These are phyloP conservation scores for Anabacerthia variegaticeps DNA, from an alignment of 2,797 vertebrate species.

Conservation along the genomic window DNA sequence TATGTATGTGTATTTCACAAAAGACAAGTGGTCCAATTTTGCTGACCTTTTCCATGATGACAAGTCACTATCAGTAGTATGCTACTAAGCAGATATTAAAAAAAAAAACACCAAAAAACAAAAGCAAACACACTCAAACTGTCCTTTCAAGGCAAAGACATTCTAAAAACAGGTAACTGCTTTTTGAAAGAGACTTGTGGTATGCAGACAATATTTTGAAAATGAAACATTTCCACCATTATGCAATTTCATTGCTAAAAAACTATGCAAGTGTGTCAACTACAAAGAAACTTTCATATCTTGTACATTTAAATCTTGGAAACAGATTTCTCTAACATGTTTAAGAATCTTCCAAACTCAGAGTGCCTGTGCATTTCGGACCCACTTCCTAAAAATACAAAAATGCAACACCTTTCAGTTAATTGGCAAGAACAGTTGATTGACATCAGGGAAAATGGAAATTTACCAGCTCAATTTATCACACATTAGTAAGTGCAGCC, in stretches of 20 bases:
- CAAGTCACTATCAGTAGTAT: background rate
- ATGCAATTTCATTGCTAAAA: background rate
- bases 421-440: background rate
- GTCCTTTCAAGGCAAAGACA: background rate
- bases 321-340: background rate
- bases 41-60: background rate
- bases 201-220: background rate
- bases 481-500: background rate
- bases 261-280: background rate
- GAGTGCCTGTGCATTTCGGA: background rate
- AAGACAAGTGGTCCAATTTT: background rate
- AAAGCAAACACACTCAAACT: background rate
- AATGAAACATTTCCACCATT: background rate
- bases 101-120: background rate
- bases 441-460: background rate
- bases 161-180: background rate
- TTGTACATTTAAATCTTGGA: background rate
- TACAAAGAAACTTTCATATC: background rate
- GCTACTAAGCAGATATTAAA: background rate
- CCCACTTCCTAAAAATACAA: background rate
- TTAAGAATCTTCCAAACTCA: background rate
- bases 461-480: background rate
- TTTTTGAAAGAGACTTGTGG: background rate
- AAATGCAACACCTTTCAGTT: background rate
- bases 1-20: background rate